Evolutionary conservation across 2,113 vertebrate genomes (phyloP), one percentile per base, ranked within the genome.

Genomic region (Galeopterus variegatus): DNA sequence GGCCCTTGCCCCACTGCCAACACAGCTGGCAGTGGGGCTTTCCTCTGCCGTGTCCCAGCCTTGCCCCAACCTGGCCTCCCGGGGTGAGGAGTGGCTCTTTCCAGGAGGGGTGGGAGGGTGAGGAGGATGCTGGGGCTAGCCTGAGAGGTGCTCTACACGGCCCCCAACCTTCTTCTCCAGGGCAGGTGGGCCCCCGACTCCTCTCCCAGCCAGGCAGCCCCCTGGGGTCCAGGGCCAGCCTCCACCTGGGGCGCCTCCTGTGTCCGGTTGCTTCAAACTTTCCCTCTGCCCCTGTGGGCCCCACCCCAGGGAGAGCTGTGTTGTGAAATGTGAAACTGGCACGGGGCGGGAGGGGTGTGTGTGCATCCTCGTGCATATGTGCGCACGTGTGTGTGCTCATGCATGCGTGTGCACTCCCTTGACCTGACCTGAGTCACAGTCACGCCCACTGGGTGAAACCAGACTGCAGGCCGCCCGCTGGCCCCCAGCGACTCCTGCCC

Each of bases 281-380:
- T 14, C 81, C 19, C n/a, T n/a, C 77, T 5, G 5, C 19, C 67
- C 17, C 33, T 2, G 15, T 2, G 0, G 67, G 23, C 73, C 75
- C 91, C 18, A 1, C 75, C 76, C 67, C 5, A 1, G 73, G 36
- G 41, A 96, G 94, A 94, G 80, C 90, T 80, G 69, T 95, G 96
- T 98, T 98, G 98, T 98, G 98, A 98, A 98, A 98, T 96, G 85
- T 97, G 98, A 98, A 98, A 98, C 98, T 98, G 96, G 50, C 45
- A 0, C 0, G 41, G 8, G 7, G 54, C 2, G 60, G 52, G 33
- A 69, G 0, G 45, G 4, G 48, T 5, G 18, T 26, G 65, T 10
- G 14, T 62, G 92, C 41, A 1, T 45, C 21, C 8, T 28, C 21
- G 56, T 48, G 60, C 10, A 10, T 50, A 21, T 14, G 41, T 31